Evolutionary conservation across 1,140 invertebrate genomes (phyloP), one percentile per base, ranked within the genome.

Genomic region (Drosophila nebulosa): DNA sequence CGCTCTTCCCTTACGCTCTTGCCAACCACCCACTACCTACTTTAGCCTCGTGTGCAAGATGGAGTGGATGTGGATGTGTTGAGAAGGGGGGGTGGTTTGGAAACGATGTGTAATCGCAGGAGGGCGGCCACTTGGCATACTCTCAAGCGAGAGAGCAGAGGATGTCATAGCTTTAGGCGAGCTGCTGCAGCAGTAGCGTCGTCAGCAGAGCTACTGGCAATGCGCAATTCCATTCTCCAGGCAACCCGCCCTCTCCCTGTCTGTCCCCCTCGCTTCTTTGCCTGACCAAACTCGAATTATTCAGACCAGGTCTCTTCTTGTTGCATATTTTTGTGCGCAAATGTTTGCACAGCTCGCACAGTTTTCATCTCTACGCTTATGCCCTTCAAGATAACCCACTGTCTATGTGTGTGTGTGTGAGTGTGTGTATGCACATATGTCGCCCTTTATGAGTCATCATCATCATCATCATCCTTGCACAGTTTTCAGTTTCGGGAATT

Each of bases 311-410:
- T 71, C 71, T 46, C 39, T 46, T 46, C 39, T 86, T 79, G 81
- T 86, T 85, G 81, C 81, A 86, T 86, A 86, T 83, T 86, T 86
- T 81, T 65, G 64, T 81, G 81, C 74, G 67, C 81, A 81, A 86
- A 88, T 86, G 74, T 86, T 86, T 86, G 79, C 83, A 74, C 66
- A 81, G 78, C 71, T 78, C 71, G 53, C 50, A 53, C 64, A 61
- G 69, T 53, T 70, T 70, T 51, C 63, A 46, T 16, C 39, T 46
- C 39, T 46, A 46, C 65, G 73, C 52, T 58, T 56, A 55, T 73
- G 73, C 80, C 65, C 61, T 66, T 75, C 76, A 69, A 66, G 79
- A 63, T 50, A 26, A 21, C 30, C 30, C 30, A 32, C 30, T 32
- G 30, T 32, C 30, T 53, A 7, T 53, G 18, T 60, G 27, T 42